Percentiles rank a stretch among this genome's conserved stretches.
These are phyloP conservation scores for Mastacembelus armatus DNA, from an alignment of 2,797 vertebrate species.

Conservation along the genomic window DNA sequence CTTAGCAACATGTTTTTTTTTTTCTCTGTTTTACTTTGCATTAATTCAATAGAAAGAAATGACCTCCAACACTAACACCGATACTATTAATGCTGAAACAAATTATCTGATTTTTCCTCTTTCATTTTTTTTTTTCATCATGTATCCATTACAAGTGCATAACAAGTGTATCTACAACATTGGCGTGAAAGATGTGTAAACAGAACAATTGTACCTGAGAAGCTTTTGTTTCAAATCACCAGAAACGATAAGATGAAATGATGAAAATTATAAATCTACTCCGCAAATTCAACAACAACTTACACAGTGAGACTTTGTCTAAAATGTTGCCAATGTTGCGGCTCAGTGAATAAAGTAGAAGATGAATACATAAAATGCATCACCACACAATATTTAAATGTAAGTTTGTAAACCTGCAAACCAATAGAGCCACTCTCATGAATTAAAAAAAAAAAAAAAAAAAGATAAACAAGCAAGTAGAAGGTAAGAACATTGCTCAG, in stretches of 20 bases:
- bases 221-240: constrained; percentile 69
- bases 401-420: constrained; percentile 56
- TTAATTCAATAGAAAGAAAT: constrained; percentile 53
- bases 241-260: constrained; percentile 45
- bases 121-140: constrained; percentile 14
- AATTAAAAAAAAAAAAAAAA: constrained; percentile 21
- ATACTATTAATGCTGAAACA: constrained; percentile 66
- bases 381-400: constrained; percentile 23
- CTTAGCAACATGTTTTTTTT: constrained; percentile 47
- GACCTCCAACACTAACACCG: constrained; percentile 64
- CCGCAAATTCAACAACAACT: constrained; percentile 27
- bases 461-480: constrained; percentile 33
- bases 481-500: constrained; percentile 53
- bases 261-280: constrained; percentile 38
- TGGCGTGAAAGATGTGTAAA: constrained; percentile 77
- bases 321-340: constrained; percentile 46
- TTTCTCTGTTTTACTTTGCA: constrained; percentile 51
- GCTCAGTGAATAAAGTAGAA: constrained; percentile 58
- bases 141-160: constrained; percentile 68
- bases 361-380: constrained; percentile 53
- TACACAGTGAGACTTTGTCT: constrained; percentile 55
- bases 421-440: constrained; percentile 25
- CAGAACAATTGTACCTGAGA: constrained; percentile 84
- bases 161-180: constrained; percentile 75
- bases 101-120: constrained; percentile 34